A percentile compares a stretch with the other conserved stretches of the same genome.
These are phyloP conservation scores for Callospermophilus lateralis DNA, from an alignment of 2,113 vertebrate species.

Conservation along the genomic window DNA sequence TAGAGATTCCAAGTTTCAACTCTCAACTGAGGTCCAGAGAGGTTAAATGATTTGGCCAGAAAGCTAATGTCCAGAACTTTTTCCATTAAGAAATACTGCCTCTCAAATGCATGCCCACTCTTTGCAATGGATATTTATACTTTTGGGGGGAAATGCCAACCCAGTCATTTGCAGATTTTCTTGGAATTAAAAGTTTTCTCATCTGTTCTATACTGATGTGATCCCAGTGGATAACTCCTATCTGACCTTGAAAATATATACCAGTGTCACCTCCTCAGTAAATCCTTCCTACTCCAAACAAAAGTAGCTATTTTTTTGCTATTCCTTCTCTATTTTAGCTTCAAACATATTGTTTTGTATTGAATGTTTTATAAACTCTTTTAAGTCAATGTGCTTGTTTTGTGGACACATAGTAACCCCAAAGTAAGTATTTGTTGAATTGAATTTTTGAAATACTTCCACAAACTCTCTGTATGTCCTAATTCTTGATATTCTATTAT, in stretches of 20 bases:
- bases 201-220: neutral
- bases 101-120: neutral
- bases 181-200: neutral
- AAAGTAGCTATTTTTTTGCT: neutral
- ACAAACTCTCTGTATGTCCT: neutral
- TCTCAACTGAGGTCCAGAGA: neutral
- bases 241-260: neutral
- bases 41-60: neutral
- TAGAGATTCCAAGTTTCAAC: conserved; percentile 12
- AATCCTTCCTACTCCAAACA: neutral
- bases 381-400: neutral
- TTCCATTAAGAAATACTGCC: neutral
- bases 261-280: neutral
- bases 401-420: neutral
- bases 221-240: neutral
- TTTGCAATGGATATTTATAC: neutral
- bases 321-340: neutral
- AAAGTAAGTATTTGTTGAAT: neutral
- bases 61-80: neutral
- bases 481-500: conserved; percentile 8
- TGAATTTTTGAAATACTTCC: neutral
- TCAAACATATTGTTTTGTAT: neutral
- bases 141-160: neutral
- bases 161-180: neutral
- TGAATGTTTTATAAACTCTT: neutral